These are phyloP conservation scores for Brachionus plicatilis DNA, from an alignment of 1,140 invertebrate species.

Conservation along the genomic window DNA sequence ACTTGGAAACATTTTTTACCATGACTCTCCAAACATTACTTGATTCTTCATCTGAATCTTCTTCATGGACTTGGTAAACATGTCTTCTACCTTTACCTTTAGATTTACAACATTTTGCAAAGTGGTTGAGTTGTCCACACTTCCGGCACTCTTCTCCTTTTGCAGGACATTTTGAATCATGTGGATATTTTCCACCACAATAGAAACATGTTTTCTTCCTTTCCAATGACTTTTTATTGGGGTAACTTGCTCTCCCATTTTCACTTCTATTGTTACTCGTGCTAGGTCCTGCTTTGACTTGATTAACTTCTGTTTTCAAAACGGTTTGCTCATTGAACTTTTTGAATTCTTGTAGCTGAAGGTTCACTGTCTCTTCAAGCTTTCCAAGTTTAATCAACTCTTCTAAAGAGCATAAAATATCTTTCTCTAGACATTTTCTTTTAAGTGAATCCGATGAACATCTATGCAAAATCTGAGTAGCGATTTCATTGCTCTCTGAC, in stretches of 20 bases:
- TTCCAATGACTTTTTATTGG: background rate
- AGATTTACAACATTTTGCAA: constrained; percentile 3
- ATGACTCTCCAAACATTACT: constrained; percentile 7
- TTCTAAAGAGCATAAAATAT: background rate
- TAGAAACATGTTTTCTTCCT: background rate
- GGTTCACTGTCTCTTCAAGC: background rate
- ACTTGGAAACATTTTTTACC: too few relatives aligned
- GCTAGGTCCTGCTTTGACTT: background rate
- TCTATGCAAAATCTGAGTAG: constrained; percentile 3
- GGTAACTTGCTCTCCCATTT: background rate
- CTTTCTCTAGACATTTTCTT: background rate
- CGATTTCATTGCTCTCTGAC: background rate
- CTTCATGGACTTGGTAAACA: background rate
- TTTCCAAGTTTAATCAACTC: background rate
- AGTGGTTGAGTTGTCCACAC: background rate
- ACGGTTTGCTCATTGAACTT: background rate
- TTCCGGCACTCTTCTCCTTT: background rate
- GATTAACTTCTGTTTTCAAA: background rate
- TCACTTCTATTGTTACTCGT: background rate
- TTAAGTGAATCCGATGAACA: background rate
- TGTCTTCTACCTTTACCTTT: background rate
- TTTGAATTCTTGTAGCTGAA: background rate
- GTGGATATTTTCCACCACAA: constrained; percentile 12
- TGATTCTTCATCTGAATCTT: background rate
- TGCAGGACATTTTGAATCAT: background rate